Conservation (phyloP, 2,797 vertebrate genomes). For the Squalus acanthias region DNA sequence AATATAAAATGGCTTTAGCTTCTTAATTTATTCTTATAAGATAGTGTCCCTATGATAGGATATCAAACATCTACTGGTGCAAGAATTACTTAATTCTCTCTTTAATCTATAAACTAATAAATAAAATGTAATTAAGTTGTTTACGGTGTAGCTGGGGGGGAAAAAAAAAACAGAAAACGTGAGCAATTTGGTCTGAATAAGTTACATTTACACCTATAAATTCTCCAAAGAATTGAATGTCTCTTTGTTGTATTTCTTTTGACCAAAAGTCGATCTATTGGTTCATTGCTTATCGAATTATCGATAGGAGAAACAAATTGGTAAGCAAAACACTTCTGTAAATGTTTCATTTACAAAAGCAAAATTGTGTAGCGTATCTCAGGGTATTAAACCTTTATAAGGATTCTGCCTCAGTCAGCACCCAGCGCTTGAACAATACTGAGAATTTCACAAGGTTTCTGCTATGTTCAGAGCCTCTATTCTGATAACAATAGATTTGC, state of each 20-base stretch:
- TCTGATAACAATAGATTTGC: neutral
- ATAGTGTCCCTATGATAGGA: neutral
- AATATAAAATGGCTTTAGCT: neutral
- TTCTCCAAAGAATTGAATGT: neutral
- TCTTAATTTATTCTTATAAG: neutral
- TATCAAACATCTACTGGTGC: neutral
- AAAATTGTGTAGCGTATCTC: neutral
- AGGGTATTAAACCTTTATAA: neutral
- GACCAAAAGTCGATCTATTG: too few species aligned
- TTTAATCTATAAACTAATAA: neutral
- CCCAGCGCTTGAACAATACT: neutral
- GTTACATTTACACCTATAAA: neutral
- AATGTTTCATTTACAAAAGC: neutral
- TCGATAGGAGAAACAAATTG: neutral
- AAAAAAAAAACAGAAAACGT: neutral
- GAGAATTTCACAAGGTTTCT: neutral
- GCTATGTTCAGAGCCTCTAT: neutral
- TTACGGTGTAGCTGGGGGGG: neutral
- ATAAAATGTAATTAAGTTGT: neutral
- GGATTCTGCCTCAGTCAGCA: neutral
- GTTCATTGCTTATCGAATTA: neutral
- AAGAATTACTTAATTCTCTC: neutral
- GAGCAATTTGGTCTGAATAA: neutral
- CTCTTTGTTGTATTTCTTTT: neutral
- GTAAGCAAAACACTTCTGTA: neutral